phyloP scores from a whole-genome alignment of 2,797 vertebrate genomes.

The Melopsittacus undulatus region DNA sequence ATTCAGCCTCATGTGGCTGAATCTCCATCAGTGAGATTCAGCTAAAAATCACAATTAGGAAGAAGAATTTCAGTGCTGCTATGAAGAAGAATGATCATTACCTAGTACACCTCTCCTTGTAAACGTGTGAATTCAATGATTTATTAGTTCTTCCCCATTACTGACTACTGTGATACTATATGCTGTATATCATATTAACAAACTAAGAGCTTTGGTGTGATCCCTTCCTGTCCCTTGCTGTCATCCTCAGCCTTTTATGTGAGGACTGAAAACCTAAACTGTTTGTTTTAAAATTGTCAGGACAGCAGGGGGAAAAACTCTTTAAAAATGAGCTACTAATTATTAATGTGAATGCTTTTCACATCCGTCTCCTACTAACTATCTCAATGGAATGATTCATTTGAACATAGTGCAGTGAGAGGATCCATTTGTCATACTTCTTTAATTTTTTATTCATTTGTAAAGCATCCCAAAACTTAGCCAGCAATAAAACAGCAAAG shows the following conservation, averaged over 20 bases:
- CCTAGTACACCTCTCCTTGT: background rate
- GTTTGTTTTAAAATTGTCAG: background rate
- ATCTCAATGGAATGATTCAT: conserved; percentile 59
- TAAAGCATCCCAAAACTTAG: conserved; percentile 50
- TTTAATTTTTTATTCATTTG: conserved; percentile 59
- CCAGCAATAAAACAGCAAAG: conserved; percentile 27
- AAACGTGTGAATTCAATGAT: background rate
- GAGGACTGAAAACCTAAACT: background rate
- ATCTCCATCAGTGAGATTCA: background rate
- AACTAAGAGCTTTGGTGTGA: background rate
- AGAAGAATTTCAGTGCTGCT: background rate
- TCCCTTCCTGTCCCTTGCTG: background rate
- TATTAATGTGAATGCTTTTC: conserved; percentile 56
- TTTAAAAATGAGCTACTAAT: conserved; percentile 47
- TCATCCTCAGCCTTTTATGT: background rate
- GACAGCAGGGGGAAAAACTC: background rate
- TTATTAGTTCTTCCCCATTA: background rate
- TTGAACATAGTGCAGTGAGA: conserved; percentile 11
- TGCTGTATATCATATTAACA: background rate
- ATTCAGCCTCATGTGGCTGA: background rate
- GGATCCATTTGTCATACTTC: conserved; percentile 64
- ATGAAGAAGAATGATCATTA: background rate
- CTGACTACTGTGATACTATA: background rate
- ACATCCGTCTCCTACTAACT: conserved; percentile 52
- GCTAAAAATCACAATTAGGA: background rate